Base-by-base conservation (phyloP, 2,888 invertebrate genomes). In the Noctua janthina region DNA sequence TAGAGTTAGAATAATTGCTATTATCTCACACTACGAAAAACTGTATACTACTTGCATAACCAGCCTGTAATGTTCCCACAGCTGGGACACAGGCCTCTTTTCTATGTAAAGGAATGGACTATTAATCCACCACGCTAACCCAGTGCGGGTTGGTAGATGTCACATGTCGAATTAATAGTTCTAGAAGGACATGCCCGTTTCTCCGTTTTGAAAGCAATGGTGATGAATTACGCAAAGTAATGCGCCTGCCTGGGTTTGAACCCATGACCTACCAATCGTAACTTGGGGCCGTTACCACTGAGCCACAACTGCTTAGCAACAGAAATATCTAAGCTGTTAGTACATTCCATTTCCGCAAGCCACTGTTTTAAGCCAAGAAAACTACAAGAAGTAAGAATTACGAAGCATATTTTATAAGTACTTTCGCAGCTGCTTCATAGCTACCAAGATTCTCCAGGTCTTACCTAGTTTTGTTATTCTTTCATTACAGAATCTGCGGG, bases 391-490 rank as follows among this genome's bases (percentile, higher is more conserved):
- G 17, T 39, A 62, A 72, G 64, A 74, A 66, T 74, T 62, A 66
- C 59, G 29, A 59, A 66, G 59, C 15, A 66, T 70, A 80, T 66
- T 68, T 49, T 86, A 78, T 78, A 78, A 84, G 56, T 56, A 69
- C 51, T 73, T 67, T 43, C 23, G 4, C 39, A 78, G 73, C 70
- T 66, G 43, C 39, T n/a, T 56, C 56, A n/a, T 54, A 79, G 35
- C 67, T 74, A 35, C 43, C 23, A 46, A 84, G 79, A 67, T 72
- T n/a, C 68, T 51, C 64, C 66, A 79, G 62, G 74, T 71, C 75
- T 64, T 70, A 72, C 67, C 49, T 23, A 23, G 43, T n/a, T 67
- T 67, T 86, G 88, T 82, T 85, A 78, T 85, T 82, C 74, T 86
- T 86, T 79, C 82, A 86, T 86, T 77, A 79, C 67, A 54, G 71